Conservation (phyloP, 2,888 invertebrate genomes). For the Cataglyphis albicans region DNA sequence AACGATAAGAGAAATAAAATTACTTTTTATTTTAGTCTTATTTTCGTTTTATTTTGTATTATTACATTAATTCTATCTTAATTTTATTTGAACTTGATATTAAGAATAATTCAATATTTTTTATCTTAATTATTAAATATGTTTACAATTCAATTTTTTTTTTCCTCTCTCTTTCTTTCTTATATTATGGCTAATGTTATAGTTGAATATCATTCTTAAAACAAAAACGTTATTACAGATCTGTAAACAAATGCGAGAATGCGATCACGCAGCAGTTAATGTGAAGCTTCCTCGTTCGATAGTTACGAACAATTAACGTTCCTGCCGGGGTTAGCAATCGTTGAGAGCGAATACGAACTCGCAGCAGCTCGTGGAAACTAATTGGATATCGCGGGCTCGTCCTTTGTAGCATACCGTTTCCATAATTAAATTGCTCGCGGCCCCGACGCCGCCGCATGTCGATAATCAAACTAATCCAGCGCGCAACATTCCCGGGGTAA, state of each 20-base stretch:
- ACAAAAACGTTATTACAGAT: not conserved
- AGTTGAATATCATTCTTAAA: not conserved
- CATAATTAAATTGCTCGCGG: constrained; percentile 55
- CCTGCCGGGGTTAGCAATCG: constrained; percentile 33
- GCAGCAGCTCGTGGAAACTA: constrained; percentile 48
- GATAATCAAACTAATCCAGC: constrained; percentile 54
- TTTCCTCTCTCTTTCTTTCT: not conserved
- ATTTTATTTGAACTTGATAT: not conserved
- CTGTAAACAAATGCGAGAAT: not conserved
- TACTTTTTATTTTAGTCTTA: not conserved
- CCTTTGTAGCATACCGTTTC: constrained; percentile 53
- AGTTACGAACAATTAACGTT: constrained; percentile 31
- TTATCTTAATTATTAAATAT: not conserved
- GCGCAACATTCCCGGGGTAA: constrained; percentile 48
- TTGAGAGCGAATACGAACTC: constrained; percentile 22
- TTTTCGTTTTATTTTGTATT: not conserved
- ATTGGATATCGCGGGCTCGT: constrained; percentile 52
- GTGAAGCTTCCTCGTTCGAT: constrained; percentile 16
- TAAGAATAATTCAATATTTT: not conserved
- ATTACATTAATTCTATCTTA: not conserved
- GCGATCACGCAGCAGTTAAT: not conserved
- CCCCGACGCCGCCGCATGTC: constrained; percentile 49
- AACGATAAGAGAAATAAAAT: not conserved
- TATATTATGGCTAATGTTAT: not conserved
- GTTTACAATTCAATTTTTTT: no score